Evolutionary conservation across 2,888 invertebrate species (phyloP).

Genomic region (Tachina fera): DNA sequence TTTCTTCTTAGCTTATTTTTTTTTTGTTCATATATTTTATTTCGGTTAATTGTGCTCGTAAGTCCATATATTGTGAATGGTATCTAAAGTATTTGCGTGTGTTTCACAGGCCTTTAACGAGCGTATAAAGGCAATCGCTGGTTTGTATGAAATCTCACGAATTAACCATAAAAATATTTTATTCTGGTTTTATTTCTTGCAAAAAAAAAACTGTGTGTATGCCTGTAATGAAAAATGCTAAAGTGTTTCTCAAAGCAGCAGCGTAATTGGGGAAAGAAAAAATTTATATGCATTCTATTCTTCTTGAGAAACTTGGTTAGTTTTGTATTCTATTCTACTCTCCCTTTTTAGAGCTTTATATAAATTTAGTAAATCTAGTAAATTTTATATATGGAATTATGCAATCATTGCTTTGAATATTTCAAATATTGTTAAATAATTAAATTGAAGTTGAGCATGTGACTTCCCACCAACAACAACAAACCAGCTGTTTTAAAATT

Average conservation of each 20-base stretch:
- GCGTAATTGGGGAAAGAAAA: not conserved
- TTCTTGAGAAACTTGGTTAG: not conserved
- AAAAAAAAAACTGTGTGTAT: conserved; percentile 6
- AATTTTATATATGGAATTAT: conserved; percentile 42
- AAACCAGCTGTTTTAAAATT: no score
- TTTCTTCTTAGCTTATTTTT: conserved; percentile 23
- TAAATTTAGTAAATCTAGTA: not conserved
- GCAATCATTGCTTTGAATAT: conserved; percentile 25
- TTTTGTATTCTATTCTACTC: not conserved
- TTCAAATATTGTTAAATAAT: conserved; percentile 20
- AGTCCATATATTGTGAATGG: conserved; percentile 12
- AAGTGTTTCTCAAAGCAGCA: conserved; percentile 1
- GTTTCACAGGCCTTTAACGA: conserved; percentile 20
- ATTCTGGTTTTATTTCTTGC: conserved; percentile 38
- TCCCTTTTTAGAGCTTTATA: not conserved
- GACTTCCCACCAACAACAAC: not conserved
- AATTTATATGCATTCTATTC: not conserved
- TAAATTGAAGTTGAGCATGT: conserved; percentile 40
- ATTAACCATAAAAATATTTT: conserved; percentile 78
- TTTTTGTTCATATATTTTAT: conserved; percentile 33
- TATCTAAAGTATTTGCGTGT: conserved; percentile 37
- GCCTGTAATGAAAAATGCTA: not conserved
- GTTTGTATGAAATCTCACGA: conserved; percentile 79
- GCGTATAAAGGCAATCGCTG: conserved; percentile 64
- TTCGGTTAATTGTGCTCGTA: conserved; percentile 60